Percentiles rank a stretch among this genome's conserved stretches.
Conservation (phyloP, 1,140 invertebrate species). For the Arctopsyche grandis region DNA sequence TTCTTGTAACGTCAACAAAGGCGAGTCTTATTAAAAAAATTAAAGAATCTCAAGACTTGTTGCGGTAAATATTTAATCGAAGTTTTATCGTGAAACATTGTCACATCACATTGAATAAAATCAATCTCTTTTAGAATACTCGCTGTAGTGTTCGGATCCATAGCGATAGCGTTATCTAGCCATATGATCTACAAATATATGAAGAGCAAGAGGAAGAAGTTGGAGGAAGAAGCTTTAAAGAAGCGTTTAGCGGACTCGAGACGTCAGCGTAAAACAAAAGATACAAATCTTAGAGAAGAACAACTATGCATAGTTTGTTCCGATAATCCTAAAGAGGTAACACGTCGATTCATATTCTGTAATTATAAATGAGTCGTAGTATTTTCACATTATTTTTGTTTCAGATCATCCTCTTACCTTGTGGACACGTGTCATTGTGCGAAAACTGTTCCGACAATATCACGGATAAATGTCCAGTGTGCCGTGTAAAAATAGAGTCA, state of each 20-base stretch:
- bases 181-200: conserved; percentile 73
- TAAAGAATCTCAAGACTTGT: conserved; percentile 72
- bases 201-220: conserved; percentile 67
- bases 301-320: conserved; percentile 82
- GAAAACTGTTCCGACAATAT: conserved; percentile 83
- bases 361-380: conserved; percentile 32
- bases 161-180: conserved; percentile 73
- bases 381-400: conserved; percentile 52
- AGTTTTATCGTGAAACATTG: not conserved
- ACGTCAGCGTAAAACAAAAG: conserved; percentile 70
- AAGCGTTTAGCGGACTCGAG: conserved; percentile 71
- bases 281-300: conserved; percentile 71
- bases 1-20: conserved; percentile 76
- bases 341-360: no score
- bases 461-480: conserved; percentile 75
- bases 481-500: conserved; percentile 71
- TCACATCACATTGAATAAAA: conserved; percentile 15
- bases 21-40: conserved; percentile 75
- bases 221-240: conserved; percentile 69
- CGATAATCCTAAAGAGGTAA: conserved; percentile 77
- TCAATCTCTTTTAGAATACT: conserved; percentile 66
- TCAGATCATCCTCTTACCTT: conserved; percentile 81
- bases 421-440: conserved; percentile 85
- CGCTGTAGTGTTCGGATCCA: conserved; percentile 73
- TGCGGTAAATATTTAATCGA: conserved; percentile 59